Evolutionary conservation across 2,797 vertebrate species (phyloP), one percentile per base, ranked within the genome.

Genomic region (Sparus aurata): DNA sequence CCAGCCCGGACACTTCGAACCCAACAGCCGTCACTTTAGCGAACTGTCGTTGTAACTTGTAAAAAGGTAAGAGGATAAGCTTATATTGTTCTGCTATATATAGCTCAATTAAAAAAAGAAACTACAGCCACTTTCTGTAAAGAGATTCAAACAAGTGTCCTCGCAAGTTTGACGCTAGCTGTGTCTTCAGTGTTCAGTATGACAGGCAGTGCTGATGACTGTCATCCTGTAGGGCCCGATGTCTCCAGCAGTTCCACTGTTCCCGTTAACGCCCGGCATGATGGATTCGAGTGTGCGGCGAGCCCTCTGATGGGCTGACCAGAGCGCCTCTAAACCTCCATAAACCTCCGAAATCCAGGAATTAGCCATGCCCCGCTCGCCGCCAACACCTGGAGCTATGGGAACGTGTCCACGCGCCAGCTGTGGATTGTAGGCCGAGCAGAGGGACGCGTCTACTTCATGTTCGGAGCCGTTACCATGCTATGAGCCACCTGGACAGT

Each of bases 21-120:
- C 41, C 71, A 61, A 7, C 58, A 27, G 64, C 53, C 62, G 22
- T 57, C 63, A 45, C 12, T 12, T 70, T 20, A 77, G 58, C 23
- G 0, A 54, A 18, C 46, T 4, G 54, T 17, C 4, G 16, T 18
- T 25, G 11, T 22, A 2, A 69, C 27, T n/a, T n/a, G n/a, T n/a
- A n/a, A n/a, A n/a, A n/a, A 89, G 89, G 90, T 88, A 79, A 86
- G 87, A 15, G 12, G 16, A 30, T 15, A 15, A 15, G 7, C n/a
- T 0, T 0, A 25, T 5, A 20, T 22, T 5, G 25, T 1, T 23
- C 2, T 4, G 38, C 18, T 17, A 10, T 34, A 10, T n/a, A 12
- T 43, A 4, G 38, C 38, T 38, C 38, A 38, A 38, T 38, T 38
- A 11, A 11, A 38, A 38, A 34, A 34, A 34, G 34, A 34, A 49